Conservation (phyloP, 2,113 vertebrate species). For the Cephalopterus ornatus region DNA sequence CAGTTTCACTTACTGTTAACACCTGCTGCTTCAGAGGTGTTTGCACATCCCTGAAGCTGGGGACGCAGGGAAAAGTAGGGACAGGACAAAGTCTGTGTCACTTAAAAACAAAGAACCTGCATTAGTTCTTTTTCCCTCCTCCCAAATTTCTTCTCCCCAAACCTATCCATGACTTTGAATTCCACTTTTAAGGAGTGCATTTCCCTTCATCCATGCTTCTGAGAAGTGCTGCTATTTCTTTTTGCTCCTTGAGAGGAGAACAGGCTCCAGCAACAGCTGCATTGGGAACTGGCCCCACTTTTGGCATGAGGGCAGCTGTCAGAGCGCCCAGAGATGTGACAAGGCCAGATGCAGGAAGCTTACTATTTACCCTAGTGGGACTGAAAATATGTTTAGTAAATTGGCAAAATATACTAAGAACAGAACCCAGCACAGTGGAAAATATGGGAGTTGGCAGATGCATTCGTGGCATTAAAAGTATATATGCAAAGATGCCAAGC, state of each 20-base stretch:
- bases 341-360: constrained; percentile 19
- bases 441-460: constrained; percentile 36
- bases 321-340: neutral
- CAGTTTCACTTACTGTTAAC: neutral
- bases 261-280: neutral
- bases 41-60: neutral
- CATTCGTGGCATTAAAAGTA: neutral
- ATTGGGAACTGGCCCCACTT: neutral
- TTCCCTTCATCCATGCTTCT: neutral
- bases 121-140: neutral
- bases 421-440: neutral
- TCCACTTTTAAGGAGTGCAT: neutral
- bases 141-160: neutral
- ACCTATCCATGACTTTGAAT: neutral
- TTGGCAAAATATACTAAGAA: constrained; percentile 24
- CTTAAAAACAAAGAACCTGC: neutral
- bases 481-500: neutral
- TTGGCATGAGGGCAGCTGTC: neutral
- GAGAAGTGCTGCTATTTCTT: neutral
- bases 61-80: accelerated
- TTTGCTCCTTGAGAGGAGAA: neutral
- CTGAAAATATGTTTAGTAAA: constrained; percentile 19
- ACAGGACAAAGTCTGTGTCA: neutral
- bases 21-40: neutral
- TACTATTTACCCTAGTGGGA: constrained; percentile 18